Base-by-base conservation (phyloP, 2,888 invertebrate species). In the Cremastobaeus sp. region DNA sequence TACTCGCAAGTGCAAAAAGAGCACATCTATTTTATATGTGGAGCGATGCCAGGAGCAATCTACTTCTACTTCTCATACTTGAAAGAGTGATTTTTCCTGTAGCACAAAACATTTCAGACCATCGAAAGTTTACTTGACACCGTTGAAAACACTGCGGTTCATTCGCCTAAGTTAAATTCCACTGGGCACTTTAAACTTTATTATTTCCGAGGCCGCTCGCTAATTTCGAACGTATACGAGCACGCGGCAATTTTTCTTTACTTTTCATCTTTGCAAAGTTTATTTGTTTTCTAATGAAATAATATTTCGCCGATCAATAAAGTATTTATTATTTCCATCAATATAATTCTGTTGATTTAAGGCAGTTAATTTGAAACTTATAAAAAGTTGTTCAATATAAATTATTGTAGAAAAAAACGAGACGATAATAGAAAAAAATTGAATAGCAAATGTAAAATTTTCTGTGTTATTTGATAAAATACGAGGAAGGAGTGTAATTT, bases 111-210 rank as follows among this genome's bases (percentile, higher is more conserved):
- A 34, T 43, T 35, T 52, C 14, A 35, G 43, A 43, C 28, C 25
- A 66, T 68, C 59, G 28, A 60, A 57, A 69, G 68, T 69, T 69
- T 52, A 45, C 54, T 54, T 39, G 52, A 37, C 52, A 52, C 37
- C 32, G 47, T 41, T 39, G 47, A 62, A 62, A 55, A 55, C 55
- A 21, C 18, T 17, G 18, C 47, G 39, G 37, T 45, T 65, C 55
- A 55, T 69, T 69, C 69, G 17, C 18, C 18, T 21, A 54, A 60
- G 30, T 69, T 59, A 37, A 69, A 60, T 69, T 47, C 17, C 32
- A 12, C 30, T 35, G 52, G 39, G 54, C 43, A 54, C 35, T 69
- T 35, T 34, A 43, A 69, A 60, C 30, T 69, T 59, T 48, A 41
- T 57, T 55, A 65, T 43, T 34, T 41, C 15, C 17, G 37, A 47